These are phyloP conservation scores for Zalophus californianus DNA, from an alignment of 2,797 vertebrate species.

Conservation along the genomic window DNA sequence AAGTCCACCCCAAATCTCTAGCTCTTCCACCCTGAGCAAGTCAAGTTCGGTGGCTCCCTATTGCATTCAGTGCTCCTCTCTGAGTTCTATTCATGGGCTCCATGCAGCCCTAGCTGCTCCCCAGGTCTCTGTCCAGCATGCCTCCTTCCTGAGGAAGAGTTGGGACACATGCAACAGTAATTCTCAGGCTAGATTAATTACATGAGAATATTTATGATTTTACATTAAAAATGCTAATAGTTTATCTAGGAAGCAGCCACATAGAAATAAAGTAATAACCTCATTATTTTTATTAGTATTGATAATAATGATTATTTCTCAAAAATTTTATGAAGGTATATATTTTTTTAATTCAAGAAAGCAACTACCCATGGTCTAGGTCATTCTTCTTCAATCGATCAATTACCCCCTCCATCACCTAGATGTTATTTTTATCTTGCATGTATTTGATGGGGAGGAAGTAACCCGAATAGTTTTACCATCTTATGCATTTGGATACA, in stretches of 20 bases:
- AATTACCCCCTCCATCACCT: background rate
- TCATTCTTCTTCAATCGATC: background rate
- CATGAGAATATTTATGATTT: background rate
- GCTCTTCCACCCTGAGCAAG: background rate
- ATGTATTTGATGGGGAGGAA: background rate
- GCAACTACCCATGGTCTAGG: background rate
- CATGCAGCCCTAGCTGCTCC: background rate
- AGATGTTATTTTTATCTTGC: conserved; percentile 1
- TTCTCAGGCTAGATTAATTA: background rate
- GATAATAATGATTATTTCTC: conserved; percentile 40
- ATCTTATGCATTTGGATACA: background rate
- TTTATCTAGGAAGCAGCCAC: background rate
- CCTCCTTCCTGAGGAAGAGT: background rate
- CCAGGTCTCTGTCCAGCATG: background rate
- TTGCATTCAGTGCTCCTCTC: background rate
- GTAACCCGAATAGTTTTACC: background rate
- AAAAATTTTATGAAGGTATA: background rate
- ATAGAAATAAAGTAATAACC: background rate
- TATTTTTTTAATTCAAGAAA: background rate
- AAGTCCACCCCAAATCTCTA: background rate
- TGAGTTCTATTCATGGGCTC: background rate
- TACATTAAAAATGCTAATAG: background rate
- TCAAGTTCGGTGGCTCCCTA: background rate
- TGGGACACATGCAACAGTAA: background rate
- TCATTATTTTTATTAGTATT: conserved; percentile 50